Evolutionary conservation across 2,797 vertebrate genomes (phyloP), one percentile per base, ranked within the genome.

Genomic region (Rhinichthys osculus): DNA sequence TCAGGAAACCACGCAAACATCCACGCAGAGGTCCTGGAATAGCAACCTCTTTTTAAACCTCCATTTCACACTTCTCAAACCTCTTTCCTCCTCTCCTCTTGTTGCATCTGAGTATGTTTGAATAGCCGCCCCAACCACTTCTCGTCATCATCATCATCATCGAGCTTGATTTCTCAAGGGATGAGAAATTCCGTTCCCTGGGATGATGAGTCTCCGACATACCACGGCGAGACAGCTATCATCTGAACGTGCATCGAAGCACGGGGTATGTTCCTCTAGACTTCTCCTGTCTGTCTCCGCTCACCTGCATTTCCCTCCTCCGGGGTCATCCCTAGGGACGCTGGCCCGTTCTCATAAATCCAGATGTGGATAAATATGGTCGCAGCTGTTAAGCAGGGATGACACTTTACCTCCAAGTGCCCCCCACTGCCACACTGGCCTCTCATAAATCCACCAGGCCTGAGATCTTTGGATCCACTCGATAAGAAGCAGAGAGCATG

Each of bases 371-470:
- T 94, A 93, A 93, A 93, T 93, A 91, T 91, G 90, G 91, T 90
- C 85, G 86, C 90, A 93, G 91, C 88, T 93, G 92, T 92, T 92
- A 89, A 90, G 85, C 87, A 89, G 86, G 67, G 85, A 88, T 92
- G 89, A 92, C 91, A 91, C 89, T 92, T 93, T 93, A 93, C 92
- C 90, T 93, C 88, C 89, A 92, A 92, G 90, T 92, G 90, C 88
- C 92, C 90, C 91, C 91, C 88, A 89, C 89, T 86, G 89, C 85
- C 87, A 83, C 82, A 86, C 82, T 87, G 86, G 83, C 78, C 77
- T 67, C 38, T 59, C 87, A 92, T 93, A 92, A 93, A 92, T 94
- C 90, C 73, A 87, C 79, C 82, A 0, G 3, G 73, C 82, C 69
- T 38, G 78, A 88, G 85, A 89, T 86, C 78, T 82, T 35, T 81